Evolutionary conservation across 2,888 invertebrate species (phyloP).

Genomic region (Drosophila engyochracea): DNA sequence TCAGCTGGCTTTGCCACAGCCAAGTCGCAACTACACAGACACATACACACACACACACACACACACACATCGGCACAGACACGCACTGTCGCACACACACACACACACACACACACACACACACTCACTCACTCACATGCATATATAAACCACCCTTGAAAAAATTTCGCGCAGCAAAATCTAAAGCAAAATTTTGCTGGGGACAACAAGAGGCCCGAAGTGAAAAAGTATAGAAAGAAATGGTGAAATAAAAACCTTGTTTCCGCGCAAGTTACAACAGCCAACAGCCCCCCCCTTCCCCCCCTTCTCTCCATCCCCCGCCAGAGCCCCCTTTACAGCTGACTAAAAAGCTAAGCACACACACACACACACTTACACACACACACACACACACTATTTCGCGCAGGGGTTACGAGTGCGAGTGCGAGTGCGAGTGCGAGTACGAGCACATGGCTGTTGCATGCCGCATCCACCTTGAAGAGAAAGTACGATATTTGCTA

Average conservation of each 20-base stretch:
- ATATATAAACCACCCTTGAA: conserved; percentile 82
- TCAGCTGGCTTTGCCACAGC: conserved; percentile 49
- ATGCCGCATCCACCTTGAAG: conserved; percentile 70
- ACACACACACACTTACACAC: conserved; percentile 32
- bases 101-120: conserved; percentile 31
- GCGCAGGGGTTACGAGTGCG: conserved; percentile 31
- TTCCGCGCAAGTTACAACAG: conserved; percentile 80
- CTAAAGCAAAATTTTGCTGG: conserved; percentile 68
- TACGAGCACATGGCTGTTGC: conserved; percentile 4
- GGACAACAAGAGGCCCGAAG: conserved; percentile 33
- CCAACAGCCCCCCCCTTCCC: neutral
- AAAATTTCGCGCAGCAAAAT: conserved; percentile 79
- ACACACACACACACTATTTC: conserved; percentile 30
- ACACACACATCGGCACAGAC: conserved; percentile 42
- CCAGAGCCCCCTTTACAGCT: conserved; percentile 31
- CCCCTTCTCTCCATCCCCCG: neutral
- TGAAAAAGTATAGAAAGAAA: conserved; percentile 76
- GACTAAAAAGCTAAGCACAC: conserved; percentile 77
- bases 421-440: conserved; percentile 1
- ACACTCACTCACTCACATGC: conserved; percentile 33
- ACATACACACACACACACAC: conserved; percentile 13
- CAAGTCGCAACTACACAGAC: conserved; percentile 41
- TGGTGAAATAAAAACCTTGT: conserved; percentile 82
- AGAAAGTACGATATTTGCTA: conserved; percentile 81
- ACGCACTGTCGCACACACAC: conserved; percentile 51